A percentile compares a stretch with the other conserved stretches of the same genome.
Evolutionary conservation across 2,888 invertebrate species (phyloP).

Genomic region (Caenorhabditis sp.): DNA sequence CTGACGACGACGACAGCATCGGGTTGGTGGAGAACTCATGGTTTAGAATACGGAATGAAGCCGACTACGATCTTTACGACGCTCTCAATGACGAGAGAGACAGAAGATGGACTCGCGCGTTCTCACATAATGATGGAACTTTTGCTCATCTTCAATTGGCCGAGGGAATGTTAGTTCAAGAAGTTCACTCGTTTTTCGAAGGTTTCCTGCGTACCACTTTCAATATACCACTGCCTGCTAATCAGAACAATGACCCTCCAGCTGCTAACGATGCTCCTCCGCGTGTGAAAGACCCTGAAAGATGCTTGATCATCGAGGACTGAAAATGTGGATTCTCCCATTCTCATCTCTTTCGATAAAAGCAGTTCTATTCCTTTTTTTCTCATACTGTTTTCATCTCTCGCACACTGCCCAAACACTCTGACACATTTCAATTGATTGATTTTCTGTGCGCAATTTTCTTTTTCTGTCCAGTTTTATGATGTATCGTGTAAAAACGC

Average conservation of each 20-base stretch:
- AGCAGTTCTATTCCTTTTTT: background rate
- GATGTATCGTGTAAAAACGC: background rate
- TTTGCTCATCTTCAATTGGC: background rate
- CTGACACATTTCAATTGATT: constrained; percentile 11
- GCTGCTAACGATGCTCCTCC: no score
- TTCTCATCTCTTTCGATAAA: constrained; percentile 1
- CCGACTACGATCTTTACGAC: background rate
- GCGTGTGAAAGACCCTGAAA: no score
- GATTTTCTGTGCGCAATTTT: constrained; percentile 8
- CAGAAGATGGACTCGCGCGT: background rate
- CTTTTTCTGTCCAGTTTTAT: constrained; percentile 3
- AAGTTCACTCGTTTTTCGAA: background rate
- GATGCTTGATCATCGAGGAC: no score
- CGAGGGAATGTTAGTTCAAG: background rate
- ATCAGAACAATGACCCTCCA: no score
- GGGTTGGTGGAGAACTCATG: background rate
- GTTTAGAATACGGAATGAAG: background rate
- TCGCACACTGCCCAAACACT: background rate
- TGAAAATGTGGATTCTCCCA: background rate
- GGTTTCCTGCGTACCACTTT: background rate
- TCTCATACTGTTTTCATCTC: background rate
- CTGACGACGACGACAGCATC: background rate
- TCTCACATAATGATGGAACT: background rate
- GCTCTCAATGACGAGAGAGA: background rate
- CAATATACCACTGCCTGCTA: background rate